phyloP scores from a whole-genome alignment of 2,888 invertebrate genomes.

The Tineola bisselliella region DNA sequence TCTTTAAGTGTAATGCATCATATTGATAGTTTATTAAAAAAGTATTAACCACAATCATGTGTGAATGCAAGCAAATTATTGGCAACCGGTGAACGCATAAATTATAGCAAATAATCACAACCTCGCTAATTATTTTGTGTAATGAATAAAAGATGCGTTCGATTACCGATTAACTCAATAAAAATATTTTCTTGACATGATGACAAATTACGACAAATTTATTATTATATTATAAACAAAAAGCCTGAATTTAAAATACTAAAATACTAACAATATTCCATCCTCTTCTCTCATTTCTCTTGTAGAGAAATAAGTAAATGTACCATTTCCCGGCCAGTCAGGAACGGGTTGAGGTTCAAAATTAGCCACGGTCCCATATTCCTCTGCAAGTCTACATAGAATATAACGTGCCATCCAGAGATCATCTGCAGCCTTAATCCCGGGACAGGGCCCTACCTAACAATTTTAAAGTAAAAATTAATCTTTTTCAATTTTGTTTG shows the following conservation, averaged over 20 bases:
- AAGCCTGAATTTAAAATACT: too few species aligned
- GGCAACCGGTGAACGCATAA: too few species aligned
- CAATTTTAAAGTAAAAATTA: conserved; percentile 26
- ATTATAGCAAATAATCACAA: too few species aligned
- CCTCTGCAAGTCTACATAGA: conserved; percentile 85
- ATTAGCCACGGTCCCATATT: conserved; percentile 78
- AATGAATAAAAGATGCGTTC: too few species aligned
- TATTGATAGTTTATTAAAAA: too few species aligned
- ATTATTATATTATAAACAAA: not conserved
- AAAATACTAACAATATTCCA: conserved; percentile 71
- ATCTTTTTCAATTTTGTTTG: not conserved
- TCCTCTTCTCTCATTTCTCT: conserved; percentile 84
- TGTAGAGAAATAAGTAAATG: conserved; percentile 91
- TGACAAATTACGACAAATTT: not conserved
- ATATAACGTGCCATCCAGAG: conserved; percentile 90
- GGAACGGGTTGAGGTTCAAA: conserved; percentile 78
- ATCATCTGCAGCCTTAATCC: conserved; percentile 83
- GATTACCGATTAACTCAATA: too few species aligned
- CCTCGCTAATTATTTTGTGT: too few species aligned
- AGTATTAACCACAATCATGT: too few species aligned
- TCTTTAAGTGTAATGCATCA: too few species aligned
- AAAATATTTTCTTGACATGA: too few species aligned
- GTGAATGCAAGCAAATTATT: too few species aligned
- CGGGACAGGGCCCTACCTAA: conserved; percentile 91
- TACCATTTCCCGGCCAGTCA: conserved; percentile 92